A percentile compares a stretch with the other conserved stretches of the same genome.
These are phyloP conservation scores for Andrena cerasifolii DNA, from an alignment of 1,140 invertebrate genomes.

Conservation along the genomic window DNA sequence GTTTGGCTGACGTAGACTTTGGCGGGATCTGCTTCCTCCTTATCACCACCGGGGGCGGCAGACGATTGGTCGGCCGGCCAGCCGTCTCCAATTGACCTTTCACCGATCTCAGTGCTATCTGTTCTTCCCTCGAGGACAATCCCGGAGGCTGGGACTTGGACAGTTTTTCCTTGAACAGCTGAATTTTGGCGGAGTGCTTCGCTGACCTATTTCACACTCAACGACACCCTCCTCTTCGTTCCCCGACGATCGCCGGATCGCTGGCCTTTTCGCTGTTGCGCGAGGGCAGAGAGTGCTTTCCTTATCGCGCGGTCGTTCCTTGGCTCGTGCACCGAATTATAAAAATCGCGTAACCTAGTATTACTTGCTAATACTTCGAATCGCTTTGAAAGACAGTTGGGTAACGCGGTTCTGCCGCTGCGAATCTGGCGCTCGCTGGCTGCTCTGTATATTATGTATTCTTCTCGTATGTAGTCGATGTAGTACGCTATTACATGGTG, in stretches of 20 bases:
- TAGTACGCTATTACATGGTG: too few relatives aligned
- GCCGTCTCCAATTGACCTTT: slow-evolving; percentile 62
- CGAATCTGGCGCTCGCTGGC: not conserved
- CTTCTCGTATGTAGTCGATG: too few relatives aligned
- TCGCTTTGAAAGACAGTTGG: slow-evolving; percentile 66
- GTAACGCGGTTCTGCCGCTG: slow-evolving; percentile 13
- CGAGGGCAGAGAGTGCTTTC: too few relatives aligned
- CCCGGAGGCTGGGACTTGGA: slow-evolving; percentile 73
- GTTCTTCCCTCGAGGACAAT: slow-evolving; percentile 66
- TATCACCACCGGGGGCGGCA: slow-evolving; percentile 75
- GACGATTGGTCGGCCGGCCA: slow-evolving; percentile 61
- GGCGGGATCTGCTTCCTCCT: slow-evolving; percentile 71
- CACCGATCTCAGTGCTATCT: slow-evolving; percentile 69
- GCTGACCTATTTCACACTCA: slow-evolving; percentile 24
- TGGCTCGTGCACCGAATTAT: slow-evolving; percentile 1
- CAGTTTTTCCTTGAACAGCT: slow-evolving; percentile 70
- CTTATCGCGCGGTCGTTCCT: too few relatives aligned
- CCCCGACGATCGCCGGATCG: not conserved
- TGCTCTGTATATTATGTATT: too few relatives aligned
- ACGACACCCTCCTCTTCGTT: not conserved
- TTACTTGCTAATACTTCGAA: slow-evolving; percentile 39
- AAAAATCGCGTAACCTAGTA: too few relatives aligned
- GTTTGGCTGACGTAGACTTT: slow-evolving; percentile 39
- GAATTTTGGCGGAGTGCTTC: slow-evolving; percentile 70
- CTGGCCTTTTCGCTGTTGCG: too few relatives aligned